These are phyloP conservation scores for Clunio marinus DNA, from an alignment of 2,888 invertebrate genomes.

Conservation along the genomic window DNA sequence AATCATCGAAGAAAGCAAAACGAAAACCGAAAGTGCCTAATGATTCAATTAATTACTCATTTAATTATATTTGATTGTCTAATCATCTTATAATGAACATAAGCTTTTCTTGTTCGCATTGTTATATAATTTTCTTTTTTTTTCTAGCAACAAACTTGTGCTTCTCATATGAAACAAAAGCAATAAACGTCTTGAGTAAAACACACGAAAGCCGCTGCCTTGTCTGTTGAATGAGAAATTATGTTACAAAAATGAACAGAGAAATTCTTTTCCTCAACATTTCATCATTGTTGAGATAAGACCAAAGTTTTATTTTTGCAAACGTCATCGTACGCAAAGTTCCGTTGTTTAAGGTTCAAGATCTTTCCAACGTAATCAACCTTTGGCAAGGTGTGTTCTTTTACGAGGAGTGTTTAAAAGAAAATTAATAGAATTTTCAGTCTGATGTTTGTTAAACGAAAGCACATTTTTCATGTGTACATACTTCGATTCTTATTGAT, in stretches of 20 bases:
- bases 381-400: neutral
- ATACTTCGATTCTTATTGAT: too few species aligned
- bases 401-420: neutral
- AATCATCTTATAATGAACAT: conserved; percentile 13
- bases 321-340: neutral
- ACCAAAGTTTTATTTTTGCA: neutral
- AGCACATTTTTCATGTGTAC: too few species aligned
- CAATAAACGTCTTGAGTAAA: neutral
- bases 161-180: neutral
- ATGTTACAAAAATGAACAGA: conserved; percentile 5
- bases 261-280: too few species aligned
- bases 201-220: neutral
- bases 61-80: conserved; percentile 21
- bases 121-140: neutral
- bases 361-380: neutral
- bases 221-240: neutral
- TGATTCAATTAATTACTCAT: conserved; percentile 23
- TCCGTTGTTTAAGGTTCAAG: conserved; percentile 7
- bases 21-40: neutral
- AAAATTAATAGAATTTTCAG: too few species aligned
- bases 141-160: neutral
- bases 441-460: too few species aligned
- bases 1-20: too few species aligned
- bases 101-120: neutral
- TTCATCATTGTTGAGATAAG: neutral